Evolutionary conservation across 2,888 invertebrate species (phyloP), one percentile per base, ranked within the genome.

Genomic region (Gandaritis pyraliata): DNA sequence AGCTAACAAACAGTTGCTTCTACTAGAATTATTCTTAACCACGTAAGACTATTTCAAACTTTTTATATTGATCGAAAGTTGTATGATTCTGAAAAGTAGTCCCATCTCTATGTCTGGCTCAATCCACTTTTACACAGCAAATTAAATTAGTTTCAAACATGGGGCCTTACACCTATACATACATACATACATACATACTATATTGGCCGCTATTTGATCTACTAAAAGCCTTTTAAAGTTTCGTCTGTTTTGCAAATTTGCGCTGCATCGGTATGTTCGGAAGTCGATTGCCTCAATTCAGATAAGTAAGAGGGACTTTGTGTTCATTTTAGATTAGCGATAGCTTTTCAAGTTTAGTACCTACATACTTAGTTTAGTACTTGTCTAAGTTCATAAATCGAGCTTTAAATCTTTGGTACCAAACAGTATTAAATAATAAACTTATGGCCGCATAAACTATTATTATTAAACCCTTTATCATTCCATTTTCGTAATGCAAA

Each of bases 121-220:
- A 65, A 78, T 78, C 74, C 72, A 75, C 81, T 82, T 81, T 76
- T 72, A 77, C 73, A 74, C 78, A 77, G 73, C 78, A 80, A 87
- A 88, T 87, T 87, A 82, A 87, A 88, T 88, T 87, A 88, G 87
- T 86, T 87, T 74, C 71, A 68, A 64, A 71, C 66, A 70, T 53
- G 58, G 43, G 57, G 23, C 39, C 55, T 46, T 72, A 74, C 73
- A 72, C 73, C 72, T 73, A 56, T 63, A 49, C 58, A 6, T 39
- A 30, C 30, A 33, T 11, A n/a, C 39, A 23, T 23, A 23, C 16
- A 67, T 71, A n/a, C n/a, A n/a, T n/a, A n/a, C n/a, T n/a, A n/a
- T n/a, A 78, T 77, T 68, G 73, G 71, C 48, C 54, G 70, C 70
- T 74, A 72, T 78, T 78, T 77, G 74, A 78, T 78, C 76, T 72